phyloP scores from a whole-genome alignment of 2,797 vertebrate genomes.

The Typhlichthys eigenmanni region DNA sequence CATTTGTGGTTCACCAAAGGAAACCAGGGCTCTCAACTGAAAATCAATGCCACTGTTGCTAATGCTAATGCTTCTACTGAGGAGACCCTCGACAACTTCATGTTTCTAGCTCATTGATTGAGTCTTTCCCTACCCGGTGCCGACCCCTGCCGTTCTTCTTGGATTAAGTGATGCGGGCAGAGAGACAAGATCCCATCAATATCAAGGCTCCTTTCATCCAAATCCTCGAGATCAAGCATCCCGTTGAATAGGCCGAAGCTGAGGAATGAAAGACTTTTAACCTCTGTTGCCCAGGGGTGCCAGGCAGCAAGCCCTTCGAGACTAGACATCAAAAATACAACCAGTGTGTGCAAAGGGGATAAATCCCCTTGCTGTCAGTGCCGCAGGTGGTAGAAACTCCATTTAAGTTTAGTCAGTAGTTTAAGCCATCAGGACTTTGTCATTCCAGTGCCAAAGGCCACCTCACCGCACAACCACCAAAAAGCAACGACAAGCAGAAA shows the following conservation, averaged over 20 bases:
- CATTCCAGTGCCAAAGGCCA: not conserved
- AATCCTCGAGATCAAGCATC: not conserved
- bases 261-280: not conserved
- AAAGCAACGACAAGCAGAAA: not conserved
- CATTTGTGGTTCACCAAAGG: too few species aligned
- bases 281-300: not conserved
- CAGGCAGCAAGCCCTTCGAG: not conserved
- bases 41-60: too few species aligned
- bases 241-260: not conserved
- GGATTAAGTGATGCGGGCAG: not conserved
- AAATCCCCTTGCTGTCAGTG: not conserved
- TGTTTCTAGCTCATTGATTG: not conserved
- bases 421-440: not conserved
- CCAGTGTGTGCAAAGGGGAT: not conserved
- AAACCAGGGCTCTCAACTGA: too few species aligned
- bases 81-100: not conserved
- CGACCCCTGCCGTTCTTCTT: not conserved
- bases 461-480: not conserved
- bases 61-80: not conserved
- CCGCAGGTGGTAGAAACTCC: not conserved
- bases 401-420: not conserved
- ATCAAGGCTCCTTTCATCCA: not conserved
- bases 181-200: not conserved
- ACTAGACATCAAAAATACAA: constrained; percentile 5
- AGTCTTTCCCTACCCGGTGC: not conserved